phyloP scores from a whole-genome alignment of 1,140 invertebrate species.

The Bemisia tabaci region DNA sequence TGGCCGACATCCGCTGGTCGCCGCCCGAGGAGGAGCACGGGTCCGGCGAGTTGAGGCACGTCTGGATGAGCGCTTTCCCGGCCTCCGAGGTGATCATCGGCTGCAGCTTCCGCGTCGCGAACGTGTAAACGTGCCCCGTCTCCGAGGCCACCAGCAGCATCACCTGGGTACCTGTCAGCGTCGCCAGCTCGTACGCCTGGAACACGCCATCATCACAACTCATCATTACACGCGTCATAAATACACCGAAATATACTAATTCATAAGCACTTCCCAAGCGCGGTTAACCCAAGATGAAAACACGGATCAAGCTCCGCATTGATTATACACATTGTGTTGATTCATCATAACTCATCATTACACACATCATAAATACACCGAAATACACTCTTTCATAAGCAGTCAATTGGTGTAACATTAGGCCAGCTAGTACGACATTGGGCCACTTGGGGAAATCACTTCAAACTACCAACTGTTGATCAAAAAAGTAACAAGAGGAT shows the following conservation, averaged over 20 bases:
- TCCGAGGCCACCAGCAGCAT: constrained; percentile 92
- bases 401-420: no score
- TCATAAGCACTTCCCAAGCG: no score
- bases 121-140: constrained; percentile 98
- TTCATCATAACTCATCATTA: no score
- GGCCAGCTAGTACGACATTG: no score
- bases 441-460: no score
- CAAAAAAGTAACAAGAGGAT: no score
- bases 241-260: constrained; percentile 4
- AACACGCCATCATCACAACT: constrained; percentile 18
- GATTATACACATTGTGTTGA: no score
- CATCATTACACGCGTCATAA: constrained; percentile 3
- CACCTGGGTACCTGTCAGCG: constrained; percentile 96
- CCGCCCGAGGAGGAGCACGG: constrained; percentile 56
- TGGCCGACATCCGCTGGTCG: constrained; percentile 94
- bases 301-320: background rate
- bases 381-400: no score
- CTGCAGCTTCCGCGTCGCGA: constrained; percentile 95
- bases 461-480: no score
- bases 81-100: constrained; percentile 99
- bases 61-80: constrained; percentile 96
- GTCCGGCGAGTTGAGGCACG: constrained; percentile 95
- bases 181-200: constrained; percentile 97
- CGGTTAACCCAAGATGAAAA: no score
- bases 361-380: no score